Conservation (phyloP, 1,140 invertebrate genomes). For the Habropoda laboriosa region DNA sequence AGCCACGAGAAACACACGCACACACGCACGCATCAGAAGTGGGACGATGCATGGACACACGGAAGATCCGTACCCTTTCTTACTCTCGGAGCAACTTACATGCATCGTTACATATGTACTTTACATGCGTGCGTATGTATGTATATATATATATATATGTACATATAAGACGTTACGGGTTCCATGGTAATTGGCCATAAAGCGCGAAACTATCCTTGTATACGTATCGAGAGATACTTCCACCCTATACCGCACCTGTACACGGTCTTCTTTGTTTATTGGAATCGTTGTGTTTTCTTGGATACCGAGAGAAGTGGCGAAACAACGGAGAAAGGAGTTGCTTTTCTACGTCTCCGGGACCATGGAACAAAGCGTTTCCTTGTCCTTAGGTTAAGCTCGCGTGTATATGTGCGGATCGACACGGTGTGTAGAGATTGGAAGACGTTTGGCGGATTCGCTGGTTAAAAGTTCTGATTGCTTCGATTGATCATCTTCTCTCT, state of each 20-base stretch:
- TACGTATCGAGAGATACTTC: constrained; percentile 56
- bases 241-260: constrained; percentile 72
- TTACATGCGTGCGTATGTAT: constrained; percentile 43
- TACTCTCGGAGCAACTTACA: not conserved
- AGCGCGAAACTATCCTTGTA: constrained; percentile 77
- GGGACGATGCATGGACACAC: not conserved
- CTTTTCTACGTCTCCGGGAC: constrained; percentile 8
- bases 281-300: constrained; percentile 64
- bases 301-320: constrained; percentile 58
- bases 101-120: constrained; percentile 44
- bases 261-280: constrained; percentile 78
- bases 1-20: constrained; percentile 28
- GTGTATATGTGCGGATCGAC: not conserved
- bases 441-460: constrained; percentile 3
- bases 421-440: not conserved
- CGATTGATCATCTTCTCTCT: not conserved
- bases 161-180: constrained; percentile 73
- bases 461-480: constrained; percentile 23
- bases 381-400: constrained; percentile 44
- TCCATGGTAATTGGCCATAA: constrained; percentile 79
- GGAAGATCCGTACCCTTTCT: not conserved
- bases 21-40: not conserved
- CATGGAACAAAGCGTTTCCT: constrained; percentile 52
- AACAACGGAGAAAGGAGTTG: constrained; percentile 26
- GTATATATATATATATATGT: constrained; percentile 65